A percentile compares a stretch with the other conserved stretches of the same genome.
phyloP scores from a whole-genome alignment of 2,797 vertebrate genomes.

The Chaetophractus vellerosus region DNA sequence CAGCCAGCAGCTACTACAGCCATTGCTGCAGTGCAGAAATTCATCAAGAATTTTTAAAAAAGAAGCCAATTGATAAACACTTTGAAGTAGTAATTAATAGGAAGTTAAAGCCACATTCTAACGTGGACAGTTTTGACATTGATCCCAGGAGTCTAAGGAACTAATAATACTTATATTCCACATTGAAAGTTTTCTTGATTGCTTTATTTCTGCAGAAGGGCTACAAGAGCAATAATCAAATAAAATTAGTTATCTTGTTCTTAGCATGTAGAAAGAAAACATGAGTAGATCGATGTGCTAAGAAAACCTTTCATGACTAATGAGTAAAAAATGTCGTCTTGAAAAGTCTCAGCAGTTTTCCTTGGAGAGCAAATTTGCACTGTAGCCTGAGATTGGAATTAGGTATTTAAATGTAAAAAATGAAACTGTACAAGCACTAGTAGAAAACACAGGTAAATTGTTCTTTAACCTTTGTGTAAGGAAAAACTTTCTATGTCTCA shows the following conservation, averaged over 20 bases:
- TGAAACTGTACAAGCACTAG: neutral
- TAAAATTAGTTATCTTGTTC: slow-evolving; percentile 48
- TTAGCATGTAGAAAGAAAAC: slow-evolving; percentile 54
- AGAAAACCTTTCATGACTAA: slow-evolving; percentile 75
- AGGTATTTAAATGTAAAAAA: slow-evolving; percentile 27
- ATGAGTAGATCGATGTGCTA: slow-evolving; percentile 73
- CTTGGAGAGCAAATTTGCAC: slow-evolving; percentile 35
- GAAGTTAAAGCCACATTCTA: slow-evolving; percentile 37
- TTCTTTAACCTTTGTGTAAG: neutral
- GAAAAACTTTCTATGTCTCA: slow-evolving; percentile 40
- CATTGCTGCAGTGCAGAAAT: neutral
- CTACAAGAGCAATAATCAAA: slow-evolving; percentile 62
- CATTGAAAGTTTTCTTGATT: slow-evolving; percentile 22
- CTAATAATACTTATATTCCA: slow-evolving; percentile 45
- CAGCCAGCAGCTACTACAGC: neutral
- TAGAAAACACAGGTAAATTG: neutral
- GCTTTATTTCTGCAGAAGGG: slow-evolving; percentile 56
- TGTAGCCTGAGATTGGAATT: slow-evolving; percentile 7
- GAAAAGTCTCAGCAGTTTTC: slow-evolving; percentile 59
- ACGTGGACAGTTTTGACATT: neutral
- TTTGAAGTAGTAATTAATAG: slow-evolving; percentile 49
- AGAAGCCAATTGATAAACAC: slow-evolving; percentile 15
- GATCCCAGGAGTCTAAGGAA: neutral
- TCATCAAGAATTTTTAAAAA: neutral
- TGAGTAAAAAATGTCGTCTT: slow-evolving; percentile 68